phyloP scores from a whole-genome alignment of 2,113 vertebrate species.

The Dasyurus viverrinus region DNA sequence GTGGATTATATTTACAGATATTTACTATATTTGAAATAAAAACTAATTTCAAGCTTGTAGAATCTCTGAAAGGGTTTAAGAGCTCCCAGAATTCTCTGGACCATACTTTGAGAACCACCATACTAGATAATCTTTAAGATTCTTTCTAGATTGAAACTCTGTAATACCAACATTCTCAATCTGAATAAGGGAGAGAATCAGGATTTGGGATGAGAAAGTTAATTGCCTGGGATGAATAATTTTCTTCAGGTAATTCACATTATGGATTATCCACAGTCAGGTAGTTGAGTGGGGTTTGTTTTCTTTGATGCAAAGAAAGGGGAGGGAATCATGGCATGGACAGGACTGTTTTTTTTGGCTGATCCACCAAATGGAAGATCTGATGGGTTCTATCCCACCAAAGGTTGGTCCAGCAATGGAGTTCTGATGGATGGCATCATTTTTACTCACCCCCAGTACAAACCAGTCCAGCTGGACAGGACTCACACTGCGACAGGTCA shows the following conservation, averaged over 20 bases:
- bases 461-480: slow-evolving; percentile 86
- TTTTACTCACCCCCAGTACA: slow-evolving; percentile 86
- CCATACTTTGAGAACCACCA: too few relatives aligned
- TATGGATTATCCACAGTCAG: neutral
- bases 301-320: neutral
- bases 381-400: neutral
- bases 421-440: neutral
- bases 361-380: neutral
- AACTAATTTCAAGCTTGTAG: too few relatives aligned
- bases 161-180: neutral
- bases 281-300: neutral
- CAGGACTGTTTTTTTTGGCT: neutral
- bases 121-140: neutral
- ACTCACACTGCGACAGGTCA: slow-evolving; percentile 90
- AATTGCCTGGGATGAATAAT: neutral
- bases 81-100: too few relatives aligned
- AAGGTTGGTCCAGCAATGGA: neutral
- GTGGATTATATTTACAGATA: too few relatives aligned
- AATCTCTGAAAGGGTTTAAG: too few relatives aligned
- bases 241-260: neutral
- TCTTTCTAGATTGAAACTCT: neutral
- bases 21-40: too few relatives aligned
- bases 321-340: neutral
- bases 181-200: neutral
- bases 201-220: neutral